Conservation (phyloP, 1,140 invertebrate genomes). For the Hetaerina americana region DNA sequence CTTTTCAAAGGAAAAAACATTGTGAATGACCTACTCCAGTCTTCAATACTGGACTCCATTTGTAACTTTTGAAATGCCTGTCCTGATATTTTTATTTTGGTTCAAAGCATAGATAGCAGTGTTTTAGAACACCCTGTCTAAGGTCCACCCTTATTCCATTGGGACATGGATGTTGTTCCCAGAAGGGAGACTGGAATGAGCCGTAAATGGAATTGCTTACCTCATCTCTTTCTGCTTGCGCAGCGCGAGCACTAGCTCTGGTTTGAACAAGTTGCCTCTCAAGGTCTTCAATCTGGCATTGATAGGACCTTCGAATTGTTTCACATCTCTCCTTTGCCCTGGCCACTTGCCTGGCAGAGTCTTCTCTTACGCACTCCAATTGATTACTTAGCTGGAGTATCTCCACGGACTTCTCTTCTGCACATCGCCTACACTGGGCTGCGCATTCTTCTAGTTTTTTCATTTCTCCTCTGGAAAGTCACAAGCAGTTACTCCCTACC, state of each 20-base stretch:
- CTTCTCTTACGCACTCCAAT: constrained; percentile 38
- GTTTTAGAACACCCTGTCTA: no score
- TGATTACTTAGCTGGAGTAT: constrained; percentile 36
- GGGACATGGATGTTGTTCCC: not conserved
- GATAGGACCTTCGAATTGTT: constrained; percentile 38
- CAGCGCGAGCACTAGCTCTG: constrained; percentile 42
- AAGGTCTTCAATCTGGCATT: constrained; percentile 47
- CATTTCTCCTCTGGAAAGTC: constrained; percentile 15
- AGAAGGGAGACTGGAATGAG: constrained; percentile 3
- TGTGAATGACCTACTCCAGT: no score
- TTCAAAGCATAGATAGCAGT: no score
- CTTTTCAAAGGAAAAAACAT: no score
- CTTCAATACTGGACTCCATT: no score
- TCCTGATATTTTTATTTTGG: no score
- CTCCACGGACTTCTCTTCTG: constrained; percentile 34
- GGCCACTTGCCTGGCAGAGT: constrained; percentile 53
- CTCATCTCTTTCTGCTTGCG: constrained; percentile 51
- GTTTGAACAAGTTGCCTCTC: constrained; percentile 47
- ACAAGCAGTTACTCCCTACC: no score
- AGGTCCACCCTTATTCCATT: constrained; percentile 4
- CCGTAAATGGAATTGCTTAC: constrained; percentile 24
- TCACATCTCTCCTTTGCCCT: constrained; percentile 53
- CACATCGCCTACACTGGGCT: constrained; percentile 22
- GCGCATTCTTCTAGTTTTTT: constrained; percentile 27
- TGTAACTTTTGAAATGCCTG: no score